These are phyloP conservation scores for Omphaloscelis lunosa DNA, from an alignment of 2,888 invertebrate species.

Conservation along the genomic window DNA sequence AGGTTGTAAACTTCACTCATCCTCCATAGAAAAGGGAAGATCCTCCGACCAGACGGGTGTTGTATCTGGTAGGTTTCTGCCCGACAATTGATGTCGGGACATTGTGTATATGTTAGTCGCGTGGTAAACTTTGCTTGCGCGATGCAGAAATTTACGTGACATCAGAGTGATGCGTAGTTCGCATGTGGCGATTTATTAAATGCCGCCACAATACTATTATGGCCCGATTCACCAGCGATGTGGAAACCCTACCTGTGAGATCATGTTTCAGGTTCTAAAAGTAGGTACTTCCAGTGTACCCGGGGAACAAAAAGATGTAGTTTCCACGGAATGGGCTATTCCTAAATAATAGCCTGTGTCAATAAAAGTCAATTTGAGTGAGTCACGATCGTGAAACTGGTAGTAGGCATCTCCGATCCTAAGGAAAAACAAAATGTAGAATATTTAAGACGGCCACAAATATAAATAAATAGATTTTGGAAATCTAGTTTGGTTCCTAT, in stretches of 20 bases:
- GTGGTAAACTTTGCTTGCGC: no score
- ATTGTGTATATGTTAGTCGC: no score
- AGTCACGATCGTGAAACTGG: background rate
- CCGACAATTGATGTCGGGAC: no score
- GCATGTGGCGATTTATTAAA: no score
- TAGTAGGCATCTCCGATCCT: background rate
- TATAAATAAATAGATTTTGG: conserved; percentile 8
- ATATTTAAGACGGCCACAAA: conserved; percentile 22
- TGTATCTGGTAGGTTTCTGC: no score
- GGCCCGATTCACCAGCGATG: background rate
- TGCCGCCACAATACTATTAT: no score
- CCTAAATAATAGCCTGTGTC: background rate
- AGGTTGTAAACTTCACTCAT: no score
- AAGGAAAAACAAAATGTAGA: conserved; percentile 8
- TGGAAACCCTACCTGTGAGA: background rate
- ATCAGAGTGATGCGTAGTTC: no score
- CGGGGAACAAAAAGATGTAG: background rate
- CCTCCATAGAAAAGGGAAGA: no score
- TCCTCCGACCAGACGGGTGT: no score
- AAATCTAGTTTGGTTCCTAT: background rate
- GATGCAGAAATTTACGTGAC: no score
- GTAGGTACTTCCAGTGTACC: background rate
- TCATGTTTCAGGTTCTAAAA: background rate
- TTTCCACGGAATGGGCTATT: background rate
- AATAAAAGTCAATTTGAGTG: background rate